Evolutionary conservation across 2,797 vertebrate genomes (phyloP).

Genomic region (Sphenodon punctatus): DNA sequence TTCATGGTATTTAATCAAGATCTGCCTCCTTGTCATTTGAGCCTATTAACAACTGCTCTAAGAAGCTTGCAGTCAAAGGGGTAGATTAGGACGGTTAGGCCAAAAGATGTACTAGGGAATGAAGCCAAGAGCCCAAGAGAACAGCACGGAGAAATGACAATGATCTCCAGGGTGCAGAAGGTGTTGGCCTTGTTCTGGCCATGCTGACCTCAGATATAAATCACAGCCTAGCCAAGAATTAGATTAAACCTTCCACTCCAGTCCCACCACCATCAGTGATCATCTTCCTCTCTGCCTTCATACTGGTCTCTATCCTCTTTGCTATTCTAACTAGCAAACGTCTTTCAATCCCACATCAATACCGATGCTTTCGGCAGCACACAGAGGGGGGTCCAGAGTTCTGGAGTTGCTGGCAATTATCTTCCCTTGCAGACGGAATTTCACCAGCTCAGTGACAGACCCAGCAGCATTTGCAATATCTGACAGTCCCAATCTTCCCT

Average conservation of each 20-base stretch:
- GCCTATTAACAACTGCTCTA: too few relatives aligned
- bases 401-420: not conserved
- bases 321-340: not conserved
- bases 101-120: too few relatives aligned
- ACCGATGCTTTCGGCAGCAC: not conserved
- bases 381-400: not conserved
- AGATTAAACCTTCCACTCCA: slow-evolving; percentile 20
- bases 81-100: too few relatives aligned
- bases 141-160: too few relatives aligned
- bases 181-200: too few relatives aligned
- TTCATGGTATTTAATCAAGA: too few relatives aligned
- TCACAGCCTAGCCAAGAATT: not conserved
- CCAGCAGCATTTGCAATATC: not conserved
- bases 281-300: not conserved
- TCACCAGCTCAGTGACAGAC: not conserved
- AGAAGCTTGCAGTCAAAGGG: too few relatives aligned
- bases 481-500: slow-evolving; percentile 2
- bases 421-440: slow-evolving; percentile 17
- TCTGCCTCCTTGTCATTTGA: too few relatives aligned
- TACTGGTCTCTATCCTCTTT: not conserved
- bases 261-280: not conserved
- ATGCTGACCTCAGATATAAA: not conserved
- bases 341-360: not conserved
- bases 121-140: too few relatives aligned
- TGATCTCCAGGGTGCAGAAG: too few relatives aligned